Conservation (phyloP, 2,113 vertebrate genomes). For the Ciconia boyciana region DNA sequence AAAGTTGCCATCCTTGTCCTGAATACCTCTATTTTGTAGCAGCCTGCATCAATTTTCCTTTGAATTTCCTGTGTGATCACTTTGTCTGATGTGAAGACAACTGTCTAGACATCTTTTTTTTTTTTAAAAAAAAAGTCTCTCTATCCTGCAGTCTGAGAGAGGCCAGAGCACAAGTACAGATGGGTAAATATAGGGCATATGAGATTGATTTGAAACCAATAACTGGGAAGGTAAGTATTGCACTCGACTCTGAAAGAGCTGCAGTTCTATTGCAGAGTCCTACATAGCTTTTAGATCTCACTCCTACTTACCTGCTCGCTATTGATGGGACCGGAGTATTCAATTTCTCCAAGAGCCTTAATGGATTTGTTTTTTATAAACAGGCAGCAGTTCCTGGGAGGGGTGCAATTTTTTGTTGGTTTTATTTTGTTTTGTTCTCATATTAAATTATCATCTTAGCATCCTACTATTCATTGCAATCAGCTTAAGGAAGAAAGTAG, state of each 20-base stretch:
- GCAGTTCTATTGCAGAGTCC: neutral
- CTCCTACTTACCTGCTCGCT: neutral
- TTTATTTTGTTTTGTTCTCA: slow-evolving; percentile 1
- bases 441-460: neutral
- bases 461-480: neutral
- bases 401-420: neutral
- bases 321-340: neutral
- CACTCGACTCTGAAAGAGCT: neutral
- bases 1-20: neutral
- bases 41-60: neutral
- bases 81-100: slow-evolving; percentile 45
- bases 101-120: slow-evolving; percentile 59
- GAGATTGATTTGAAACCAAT: slow-evolving; percentile 34
- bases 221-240: slow-evolving; percentile 18
- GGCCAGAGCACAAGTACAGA: neutral
- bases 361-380: slow-evolving; percentile 35
- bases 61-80: slow-evolving; percentile 31
- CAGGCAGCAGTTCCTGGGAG: neutral
- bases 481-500: neutral
- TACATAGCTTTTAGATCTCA: neutral
- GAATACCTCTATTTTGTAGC: neutral
- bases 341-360: slow-evolving; percentile 20
- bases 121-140: neutral
- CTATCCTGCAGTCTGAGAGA: slow-evolving; percentile 1
- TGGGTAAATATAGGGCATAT: slow-evolving; percentile 9